Conservation (phyloP, 1,140 invertebrate species). For the Pachyrhynchus sulphureomaculatus region DNA sequence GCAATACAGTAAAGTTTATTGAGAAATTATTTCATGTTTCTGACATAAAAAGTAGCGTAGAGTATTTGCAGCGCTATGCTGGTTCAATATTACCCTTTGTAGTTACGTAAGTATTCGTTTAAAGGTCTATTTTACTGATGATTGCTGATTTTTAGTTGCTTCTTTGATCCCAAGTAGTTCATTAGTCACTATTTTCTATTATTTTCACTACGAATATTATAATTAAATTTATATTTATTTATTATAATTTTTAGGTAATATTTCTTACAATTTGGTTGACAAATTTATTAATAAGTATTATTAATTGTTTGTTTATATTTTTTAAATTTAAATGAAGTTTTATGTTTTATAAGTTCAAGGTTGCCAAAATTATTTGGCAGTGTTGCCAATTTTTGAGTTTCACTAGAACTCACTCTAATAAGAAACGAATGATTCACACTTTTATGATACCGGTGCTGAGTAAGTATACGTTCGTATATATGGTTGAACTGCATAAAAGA, state of each 20-base stretch:
- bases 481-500: too few species aligned
- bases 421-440: too few species aligned
- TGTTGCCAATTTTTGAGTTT: not conserved
- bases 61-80: not conserved
- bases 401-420: too few species aligned
- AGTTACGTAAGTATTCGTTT: conserved; percentile 16
- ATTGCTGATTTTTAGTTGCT: not conserved
- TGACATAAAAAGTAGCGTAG: conserved; percentile 13
- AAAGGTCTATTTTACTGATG: not conserved
- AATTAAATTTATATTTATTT: too few species aligned
- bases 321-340: not conserved
- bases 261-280: too few species aligned
- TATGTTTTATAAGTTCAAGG: not conserved
- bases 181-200: not conserved
- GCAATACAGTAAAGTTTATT: not conserved
- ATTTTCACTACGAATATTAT: too few species aligned
- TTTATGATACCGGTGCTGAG: too few species aligned
- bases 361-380: conserved; percentile 7
- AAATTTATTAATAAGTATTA: not conserved
- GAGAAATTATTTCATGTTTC: conserved; percentile 12
- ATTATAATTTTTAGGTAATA: too few species aligned
- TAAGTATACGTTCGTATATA: too few species aligned
- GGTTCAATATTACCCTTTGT: not conserved
- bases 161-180: not conserved
- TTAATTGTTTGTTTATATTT: not conserved